phyloP scores from a whole-genome alignment of 2,113 vertebrate genomes.

The Lates calcarifer region DNA sequence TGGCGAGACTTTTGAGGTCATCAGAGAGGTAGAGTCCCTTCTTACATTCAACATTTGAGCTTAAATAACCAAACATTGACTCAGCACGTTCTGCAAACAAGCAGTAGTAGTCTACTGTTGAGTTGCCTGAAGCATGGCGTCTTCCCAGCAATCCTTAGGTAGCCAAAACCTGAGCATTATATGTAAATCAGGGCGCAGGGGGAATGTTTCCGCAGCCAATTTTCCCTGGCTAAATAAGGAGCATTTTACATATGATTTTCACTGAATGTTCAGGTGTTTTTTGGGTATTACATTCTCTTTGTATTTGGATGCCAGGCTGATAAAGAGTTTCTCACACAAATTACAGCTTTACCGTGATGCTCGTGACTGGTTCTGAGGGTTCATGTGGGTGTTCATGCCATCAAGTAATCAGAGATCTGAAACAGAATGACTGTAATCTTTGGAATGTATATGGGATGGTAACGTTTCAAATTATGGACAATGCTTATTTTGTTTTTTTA shows the following conservation, averaged over 20 bases:
- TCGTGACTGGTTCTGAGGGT: slow-evolving; percentile 17
- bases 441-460: not conserved
- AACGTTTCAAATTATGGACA: not conserved
- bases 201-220: slow-evolving; percentile 13
- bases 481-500: not conserved
- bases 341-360: not conserved
- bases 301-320: not conserved
- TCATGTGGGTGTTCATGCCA: not conserved
- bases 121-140: not conserved
- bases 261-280: not conserved
- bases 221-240: not conserved
- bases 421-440: not conserved
- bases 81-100: not conserved
- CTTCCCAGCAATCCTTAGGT: not conserved
- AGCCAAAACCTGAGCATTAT: not conserved
- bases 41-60: not conserved
- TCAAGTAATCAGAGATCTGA: not conserved
- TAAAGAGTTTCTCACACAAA: not conserved
- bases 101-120: not conserved
- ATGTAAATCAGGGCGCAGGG: slow-evolving; percentile 20
- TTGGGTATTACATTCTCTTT: not conserved
- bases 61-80: not conserved
- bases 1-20: slow-evolving; percentile 87
- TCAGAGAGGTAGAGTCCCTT: slow-evolving; percentile 83
- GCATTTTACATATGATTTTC: not conserved